Conservation (phyloP, 2,888 invertebrate genomes). For the Myopa testacea region DNA sequence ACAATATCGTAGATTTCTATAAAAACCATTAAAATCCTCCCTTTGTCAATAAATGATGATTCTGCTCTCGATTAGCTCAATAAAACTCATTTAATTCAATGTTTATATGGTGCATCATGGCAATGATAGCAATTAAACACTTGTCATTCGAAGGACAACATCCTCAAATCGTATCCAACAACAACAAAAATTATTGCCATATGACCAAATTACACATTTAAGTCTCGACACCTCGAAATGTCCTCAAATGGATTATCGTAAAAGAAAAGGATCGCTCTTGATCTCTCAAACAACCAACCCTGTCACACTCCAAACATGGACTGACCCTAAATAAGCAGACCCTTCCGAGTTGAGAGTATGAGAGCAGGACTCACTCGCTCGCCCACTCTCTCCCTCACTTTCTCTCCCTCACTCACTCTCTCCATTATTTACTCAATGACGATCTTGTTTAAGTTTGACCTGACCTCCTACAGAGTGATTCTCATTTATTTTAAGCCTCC, state of each 20-base stretch:
- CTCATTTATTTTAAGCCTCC: background rate
- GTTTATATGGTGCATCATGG: conserved; percentile 21
- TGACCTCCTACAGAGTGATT: background rate
- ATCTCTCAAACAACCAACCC: background rate
- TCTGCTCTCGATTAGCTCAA: background rate
- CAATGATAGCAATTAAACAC: conserved; percentile 27
- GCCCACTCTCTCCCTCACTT: background rate
- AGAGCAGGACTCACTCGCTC: background rate
- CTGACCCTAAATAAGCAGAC: background rate
- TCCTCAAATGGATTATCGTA: background rate
- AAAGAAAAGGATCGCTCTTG: no score
- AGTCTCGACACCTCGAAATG: background rate
- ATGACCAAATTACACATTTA: conserved; percentile 7
- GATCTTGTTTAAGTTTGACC: background rate
- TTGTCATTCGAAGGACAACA: background rate
- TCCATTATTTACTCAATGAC: conserved; percentile 2
- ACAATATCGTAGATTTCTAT: no score
- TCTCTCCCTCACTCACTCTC: background rate
- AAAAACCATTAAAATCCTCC: no score
- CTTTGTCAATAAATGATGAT: no score
- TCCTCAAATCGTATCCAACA: background rate
- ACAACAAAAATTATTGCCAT: background rate
- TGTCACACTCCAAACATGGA: background rate
- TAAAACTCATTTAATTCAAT: conserved; percentile 8
- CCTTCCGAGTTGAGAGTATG: background rate